Base-by-base conservation (phyloP, 2,888 invertebrate genomes). In the Pterostichus madidus region DNA sequence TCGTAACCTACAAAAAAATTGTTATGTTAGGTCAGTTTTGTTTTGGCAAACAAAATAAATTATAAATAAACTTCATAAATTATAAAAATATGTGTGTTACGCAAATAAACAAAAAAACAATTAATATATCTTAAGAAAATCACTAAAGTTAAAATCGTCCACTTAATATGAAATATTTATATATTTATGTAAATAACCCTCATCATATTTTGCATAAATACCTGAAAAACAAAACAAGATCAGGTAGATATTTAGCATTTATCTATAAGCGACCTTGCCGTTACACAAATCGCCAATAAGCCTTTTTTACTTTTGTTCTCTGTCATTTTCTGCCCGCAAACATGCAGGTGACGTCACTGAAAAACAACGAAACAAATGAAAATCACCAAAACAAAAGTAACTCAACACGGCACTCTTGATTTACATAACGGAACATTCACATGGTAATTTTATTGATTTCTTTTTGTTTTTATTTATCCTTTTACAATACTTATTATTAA, bases 271-370 rank as follows among this genome's bases (percentile, higher is more conserved):
- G 68, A 71, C 68, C 68, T 71, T 71, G 68, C 68, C 44, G 68
- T 71, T 71, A 71, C 68, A 44, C 15, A 71, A 44, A 71, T 71
- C 68, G 44, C 68, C 68, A 71, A 71, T 71, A 71, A 71, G 68
- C 10, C 11, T 10, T 7, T 71, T 13, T 44, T 71, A 17, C 31
- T 64, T 32, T 71, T 71, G 10, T 71, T 71, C 68, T 71, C 68
- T 71, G 68, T 71, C 68, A 71, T 71, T 52, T 52, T 39, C 44
- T 39, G 44, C 11, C 68, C 68, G 44, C 68, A 39, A 71, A 71
- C 68, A 71, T 71, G 68, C 68, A 64, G 31, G 13, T 64, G 64
- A 64, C 64, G 64, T 64, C 64, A 64, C 35, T 6, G 31, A 64
- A 64, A 59, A 64, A 64, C 64, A 64, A 64, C 32, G 32, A 35